Base-by-base conservation (phyloP, 2,888 invertebrate genomes). In the Chrysodeixis includens region DNA sequence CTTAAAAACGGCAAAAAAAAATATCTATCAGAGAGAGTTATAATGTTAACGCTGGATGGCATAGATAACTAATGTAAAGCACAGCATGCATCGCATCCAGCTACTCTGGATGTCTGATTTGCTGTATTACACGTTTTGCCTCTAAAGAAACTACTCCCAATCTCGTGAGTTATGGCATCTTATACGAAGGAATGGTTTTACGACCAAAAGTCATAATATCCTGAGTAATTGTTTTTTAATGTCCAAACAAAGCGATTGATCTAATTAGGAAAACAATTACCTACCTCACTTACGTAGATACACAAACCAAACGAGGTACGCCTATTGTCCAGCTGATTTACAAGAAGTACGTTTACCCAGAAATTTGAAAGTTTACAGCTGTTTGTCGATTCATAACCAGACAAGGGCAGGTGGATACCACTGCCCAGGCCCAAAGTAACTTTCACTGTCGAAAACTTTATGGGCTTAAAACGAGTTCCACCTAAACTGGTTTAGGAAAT, bases 211-310 rank as follows among this genome's bases (percentile, higher is more conserved):
- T 14, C 35, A 35, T 40, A 40, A 14, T 40, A n/a, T n/a, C 35
- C 12, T 40, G 40, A 40, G n/a, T 40, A 40, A 40, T 40, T 7
- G 40, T n/a, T 40, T 40, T n/a, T 40, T 40, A 40, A 40, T 40
- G 14, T n/a, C n/a, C n/a, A 40, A 40, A 40, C 40, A n/a, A 40
- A n/a, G 6, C 40, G 40, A 14, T 40, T n/a, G 40, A 40, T 40
- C 40, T 40, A 40, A 40, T 40, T 40, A 40, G 40, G 40, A 40
- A 40, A 40, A 40, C 40, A n/a, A 40, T 40, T 40, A 40, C 40
- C n/a, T 0, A n/a, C 5, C 14, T 7, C 6, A n/a, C 40, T 7
- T 7, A n/a, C 0, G 14, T 14, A 1, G 3, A 35, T 5, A 12
- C 26, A 26, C 26, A 4, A 26, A n/a, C n/a, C n/a, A n/a, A n/a